Conservation (phyloP, 2,113 vertebrate genomes). For the Solenodon paradoxus region DNA sequence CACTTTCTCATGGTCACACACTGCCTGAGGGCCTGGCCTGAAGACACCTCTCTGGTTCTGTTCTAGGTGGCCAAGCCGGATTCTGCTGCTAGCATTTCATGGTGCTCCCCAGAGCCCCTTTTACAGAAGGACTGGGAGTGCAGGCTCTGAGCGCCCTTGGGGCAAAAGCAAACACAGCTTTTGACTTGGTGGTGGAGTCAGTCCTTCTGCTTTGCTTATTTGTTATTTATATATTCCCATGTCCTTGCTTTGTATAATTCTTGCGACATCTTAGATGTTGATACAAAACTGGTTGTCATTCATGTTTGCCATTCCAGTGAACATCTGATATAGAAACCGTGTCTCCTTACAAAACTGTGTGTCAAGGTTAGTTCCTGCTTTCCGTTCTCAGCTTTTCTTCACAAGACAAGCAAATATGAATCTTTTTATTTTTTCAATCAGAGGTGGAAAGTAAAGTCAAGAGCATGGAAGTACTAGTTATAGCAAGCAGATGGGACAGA, state of each 20-base stretch:
- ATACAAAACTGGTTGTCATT: background rate
- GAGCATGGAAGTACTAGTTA: background rate
- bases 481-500: fast-evolving
- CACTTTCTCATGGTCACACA: too few species aligned
- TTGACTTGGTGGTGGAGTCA: fast-evolving
- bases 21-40: too few species aligned
- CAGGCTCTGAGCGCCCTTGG: fast-evolving
- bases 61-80: too few species aligned
- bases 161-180: fast-evolving
- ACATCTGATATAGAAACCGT: too few species aligned
- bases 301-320: background rate
- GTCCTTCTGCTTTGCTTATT: background rate
- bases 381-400: background rate
- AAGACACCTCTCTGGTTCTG: too few species aligned
- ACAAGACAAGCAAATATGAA: background rate
- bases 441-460: background rate
- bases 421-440: background rate
- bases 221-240: fast-evolving
- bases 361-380: background rate
- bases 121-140: fast-evolving
- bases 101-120: background rate
- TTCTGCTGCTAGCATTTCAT: too few species aligned
- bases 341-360: background rate
- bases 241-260: background rate
- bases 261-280: background rate